These are phyloP conservation scores for Tetranychus truncatus DNA, from an alignment of 2,888 invertebrate genomes.

Conservation along the genomic window DNA sequence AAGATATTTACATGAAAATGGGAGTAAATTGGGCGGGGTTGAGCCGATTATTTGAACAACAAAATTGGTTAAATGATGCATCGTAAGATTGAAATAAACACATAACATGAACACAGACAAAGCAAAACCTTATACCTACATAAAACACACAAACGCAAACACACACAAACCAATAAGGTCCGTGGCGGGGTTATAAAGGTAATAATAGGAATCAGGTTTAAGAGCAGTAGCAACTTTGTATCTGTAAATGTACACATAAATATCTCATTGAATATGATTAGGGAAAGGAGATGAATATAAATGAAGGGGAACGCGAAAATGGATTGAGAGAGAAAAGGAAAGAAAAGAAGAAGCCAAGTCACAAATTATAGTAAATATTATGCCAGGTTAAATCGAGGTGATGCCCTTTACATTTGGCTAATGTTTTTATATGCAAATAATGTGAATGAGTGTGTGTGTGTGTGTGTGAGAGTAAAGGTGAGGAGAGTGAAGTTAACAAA, in stretches of 20 bases:
- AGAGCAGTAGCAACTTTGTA: too few species aligned
- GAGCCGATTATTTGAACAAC: neutral
- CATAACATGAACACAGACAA: neutral
- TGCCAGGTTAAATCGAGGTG: neutral
- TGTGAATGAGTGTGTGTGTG: neutral
- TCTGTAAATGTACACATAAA: too few species aligned
- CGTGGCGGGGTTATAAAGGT: too few species aligned
- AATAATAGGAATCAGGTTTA: too few species aligned
- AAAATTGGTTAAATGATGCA: neutral
- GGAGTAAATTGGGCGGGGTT: neutral
- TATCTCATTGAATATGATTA: too few species aligned
- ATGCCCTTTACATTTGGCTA: neutral
- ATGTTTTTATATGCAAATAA: neutral
- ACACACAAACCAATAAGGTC: too few species aligned
- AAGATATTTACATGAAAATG: slow-evolving; percentile 1
- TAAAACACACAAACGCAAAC: too few species aligned
- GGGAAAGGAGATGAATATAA: neutral
- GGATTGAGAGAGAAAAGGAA: neutral
- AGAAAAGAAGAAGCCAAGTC: neutral
- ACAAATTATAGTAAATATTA: neutral
- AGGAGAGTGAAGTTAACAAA: neutral
- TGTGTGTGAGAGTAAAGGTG: neutral
- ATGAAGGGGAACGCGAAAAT: neutral
- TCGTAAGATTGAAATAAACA: neutral
- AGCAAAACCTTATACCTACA: too few species aligned